Conservation (phyloP, 92 coral and sea anemone genomes). For the Hydrozoanthus gracilis region DNA sequence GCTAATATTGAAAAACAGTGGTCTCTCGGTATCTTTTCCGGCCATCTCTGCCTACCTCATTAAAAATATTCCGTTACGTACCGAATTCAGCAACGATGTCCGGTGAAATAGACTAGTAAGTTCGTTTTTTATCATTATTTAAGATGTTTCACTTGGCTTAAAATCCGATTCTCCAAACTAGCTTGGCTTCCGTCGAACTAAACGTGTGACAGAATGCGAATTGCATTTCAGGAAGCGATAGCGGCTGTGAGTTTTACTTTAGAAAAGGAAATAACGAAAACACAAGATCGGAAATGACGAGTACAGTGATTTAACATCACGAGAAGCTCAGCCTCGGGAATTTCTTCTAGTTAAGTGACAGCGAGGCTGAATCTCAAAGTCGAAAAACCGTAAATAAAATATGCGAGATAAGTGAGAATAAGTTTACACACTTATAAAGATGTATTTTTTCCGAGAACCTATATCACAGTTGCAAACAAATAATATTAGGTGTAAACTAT, state of each 20-base stretch:
- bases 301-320: neutral
- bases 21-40: neutral
- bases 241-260: neutral
- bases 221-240: conserved; percentile 16
- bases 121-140: neutral
- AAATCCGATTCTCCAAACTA: neutral
- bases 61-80: neutral
- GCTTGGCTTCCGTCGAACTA: conserved; percentile 14
- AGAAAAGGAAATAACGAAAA: conserved; percentile 5
- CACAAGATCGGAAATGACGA: conserved; percentile 27
- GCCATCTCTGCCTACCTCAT: neutral
- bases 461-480: neutral
- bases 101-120: neutral
- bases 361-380: neutral
- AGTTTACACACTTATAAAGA: neutral
- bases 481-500: neutral
- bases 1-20: neutral
- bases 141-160: neutral
- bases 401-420: conserved; percentile 4
- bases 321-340: neutral
- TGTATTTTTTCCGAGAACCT: neutral
- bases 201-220: neutral
- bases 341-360: neutral
- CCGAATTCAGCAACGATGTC: neutral
- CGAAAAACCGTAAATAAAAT: neutral